Conservation (phyloP, 2,113 vertebrate species). For the Passer domesticus region DNA sequence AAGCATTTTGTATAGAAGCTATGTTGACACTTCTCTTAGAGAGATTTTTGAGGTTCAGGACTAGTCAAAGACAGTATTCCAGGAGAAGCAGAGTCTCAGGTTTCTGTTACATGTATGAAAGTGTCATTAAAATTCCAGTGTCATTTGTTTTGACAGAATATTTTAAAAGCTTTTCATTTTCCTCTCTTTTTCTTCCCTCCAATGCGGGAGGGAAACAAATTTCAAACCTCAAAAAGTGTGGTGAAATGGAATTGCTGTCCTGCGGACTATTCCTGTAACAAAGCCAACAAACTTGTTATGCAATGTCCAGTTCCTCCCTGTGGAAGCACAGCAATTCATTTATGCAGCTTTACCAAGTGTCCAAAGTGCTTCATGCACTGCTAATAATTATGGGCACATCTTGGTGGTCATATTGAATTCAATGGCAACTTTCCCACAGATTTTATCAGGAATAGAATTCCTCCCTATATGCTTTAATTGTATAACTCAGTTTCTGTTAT, state of each 20-base stretch:
- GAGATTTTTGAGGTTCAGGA: neutral
- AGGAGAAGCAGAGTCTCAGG: neutral
- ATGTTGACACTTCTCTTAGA: neutral
- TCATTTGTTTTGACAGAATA: neutral
- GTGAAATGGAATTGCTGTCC: neutral
- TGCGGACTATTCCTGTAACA: neutral
- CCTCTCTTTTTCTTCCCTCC: neutral
- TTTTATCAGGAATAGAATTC: conserved; percentile 53
- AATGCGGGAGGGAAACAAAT: neutral
- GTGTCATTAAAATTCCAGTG: neutral
- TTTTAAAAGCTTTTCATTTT: neutral
- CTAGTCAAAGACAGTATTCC: neutral
- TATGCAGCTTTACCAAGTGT: neutral
- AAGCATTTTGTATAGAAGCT: neutral
- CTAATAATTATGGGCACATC: conserved; percentile 35
- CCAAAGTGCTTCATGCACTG: conserved; percentile 2
- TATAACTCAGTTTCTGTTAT: conserved; percentile 45
- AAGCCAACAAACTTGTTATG: neutral
- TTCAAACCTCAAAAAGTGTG: neutral
- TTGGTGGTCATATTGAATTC: conserved; percentile 40
- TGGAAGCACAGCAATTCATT: conserved; percentile 9
- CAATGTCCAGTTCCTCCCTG: neutral
- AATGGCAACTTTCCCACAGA: conserved; percentile 49
- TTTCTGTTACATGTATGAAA: neutral
- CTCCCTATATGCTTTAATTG: conserved; percentile 26